Evolutionary conservation across 2,888 invertebrate genomes (phyloP).

Genomic region (Seira ritae): DNA sequence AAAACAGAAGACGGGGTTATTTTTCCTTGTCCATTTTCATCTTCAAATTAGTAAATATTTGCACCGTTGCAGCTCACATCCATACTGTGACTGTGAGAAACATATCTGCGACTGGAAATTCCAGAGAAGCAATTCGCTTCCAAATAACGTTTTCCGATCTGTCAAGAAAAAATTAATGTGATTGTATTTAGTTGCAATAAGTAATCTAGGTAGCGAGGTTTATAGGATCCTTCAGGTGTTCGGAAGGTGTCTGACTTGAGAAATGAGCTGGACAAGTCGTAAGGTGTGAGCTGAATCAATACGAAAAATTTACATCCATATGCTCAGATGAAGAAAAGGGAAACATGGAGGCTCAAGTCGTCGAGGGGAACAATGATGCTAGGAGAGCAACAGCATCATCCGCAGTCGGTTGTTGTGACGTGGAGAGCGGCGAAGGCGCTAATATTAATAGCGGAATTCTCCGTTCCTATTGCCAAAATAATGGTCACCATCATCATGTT

Average conservation of each 20-base stretch:
- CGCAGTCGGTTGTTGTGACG: slow-evolving; percentile 41
- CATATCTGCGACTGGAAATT: no score
- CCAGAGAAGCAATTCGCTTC: no score
- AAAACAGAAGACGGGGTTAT: not conserved
- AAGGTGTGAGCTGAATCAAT: not conserved
- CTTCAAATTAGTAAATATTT: not conserved
- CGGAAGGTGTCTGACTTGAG: no score
- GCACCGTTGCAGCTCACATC: not conserved
- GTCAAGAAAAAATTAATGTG: no score
- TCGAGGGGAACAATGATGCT: slow-evolving; percentile 7
- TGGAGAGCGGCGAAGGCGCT: slow-evolving; percentile 1
- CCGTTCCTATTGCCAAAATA: slow-evolving; percentile 9
- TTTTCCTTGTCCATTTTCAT: not conserved
- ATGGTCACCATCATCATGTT: not conserved
- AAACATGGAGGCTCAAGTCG: slow-evolving; percentile 20
- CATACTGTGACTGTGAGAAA: no score
- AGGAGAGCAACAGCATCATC: slow-evolving; percentile 8
- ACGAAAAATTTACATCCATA: not conserved
- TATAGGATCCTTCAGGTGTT: not conserved
- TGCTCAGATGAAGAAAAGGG: slow-evolving; percentile 22
- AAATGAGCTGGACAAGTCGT: no score
- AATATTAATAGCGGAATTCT: slow-evolving; percentile 21
- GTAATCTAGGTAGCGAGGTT: no score
- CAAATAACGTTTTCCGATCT: no score
- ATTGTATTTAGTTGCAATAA: not conserved